A percentile compares a stretch with the other conserved stretches of the same genome.
Evolutionary conservation across 2,888 invertebrate species (phyloP).

Genomic region (Dioctria rufipes): DNA sequence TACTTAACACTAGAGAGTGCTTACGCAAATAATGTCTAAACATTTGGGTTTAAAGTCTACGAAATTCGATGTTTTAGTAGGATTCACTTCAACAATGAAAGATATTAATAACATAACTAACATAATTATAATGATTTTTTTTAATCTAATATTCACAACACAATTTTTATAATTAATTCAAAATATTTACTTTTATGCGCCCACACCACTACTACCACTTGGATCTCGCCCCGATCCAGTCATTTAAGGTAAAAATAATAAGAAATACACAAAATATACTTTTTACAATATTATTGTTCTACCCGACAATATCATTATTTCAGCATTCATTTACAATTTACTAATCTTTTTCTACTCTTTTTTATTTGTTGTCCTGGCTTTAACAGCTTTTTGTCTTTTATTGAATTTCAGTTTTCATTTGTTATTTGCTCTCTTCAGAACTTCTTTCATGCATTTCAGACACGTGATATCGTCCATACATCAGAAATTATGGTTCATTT

Average conservation of each 20-base stretch:
- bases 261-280: slow-evolving; percentile 43
- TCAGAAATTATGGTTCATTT: slow-evolving; percentile 26
- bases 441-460: not conserved
- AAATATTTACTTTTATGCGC: slow-evolving; percentile 38
- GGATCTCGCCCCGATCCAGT: slow-evolving; percentile 55
- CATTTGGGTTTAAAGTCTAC: too few species aligned
- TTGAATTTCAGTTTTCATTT: not conserved
- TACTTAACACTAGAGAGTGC: too few species aligned
- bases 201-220: slow-evolving; percentile 53
- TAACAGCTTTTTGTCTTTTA: not conserved
- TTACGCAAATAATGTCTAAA: too few species aligned
- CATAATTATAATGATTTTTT: not conserved
- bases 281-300: slow-evolving; percentile 23
- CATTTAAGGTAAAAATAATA: slow-evolving; percentile 56
- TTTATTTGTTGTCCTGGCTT: not conserved
- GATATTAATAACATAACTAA: too few species aligned
- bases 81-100: too few species aligned
- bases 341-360: slow-evolving; percentile 34
- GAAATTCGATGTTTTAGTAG: too few species aligned
- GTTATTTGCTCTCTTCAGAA: slow-evolving; percentile 21
- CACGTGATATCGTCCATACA: slow-evolving; percentile 7
- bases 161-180: slow-evolving; percentile 12
- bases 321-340: slow-evolving; percentile 36
- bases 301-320: slow-evolving; percentile 22
- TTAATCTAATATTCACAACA: slow-evolving; percentile 1